Evolutionary conservation across 2,888 invertebrate species (phyloP).

Genomic region (Cetonia aurata): DNA sequence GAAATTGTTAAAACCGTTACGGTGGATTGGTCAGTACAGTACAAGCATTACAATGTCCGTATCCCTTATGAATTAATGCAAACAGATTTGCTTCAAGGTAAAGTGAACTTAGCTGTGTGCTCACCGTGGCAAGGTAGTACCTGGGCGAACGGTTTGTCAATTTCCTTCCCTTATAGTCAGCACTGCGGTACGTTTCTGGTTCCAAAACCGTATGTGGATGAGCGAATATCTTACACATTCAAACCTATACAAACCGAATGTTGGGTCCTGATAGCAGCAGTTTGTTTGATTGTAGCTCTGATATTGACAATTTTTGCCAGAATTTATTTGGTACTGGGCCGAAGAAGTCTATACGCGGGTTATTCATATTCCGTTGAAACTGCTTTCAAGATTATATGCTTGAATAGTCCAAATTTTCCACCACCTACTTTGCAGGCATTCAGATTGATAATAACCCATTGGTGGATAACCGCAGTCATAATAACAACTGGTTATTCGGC

Average conservation of each 20-base stretch:
- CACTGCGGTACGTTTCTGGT: conserved; percentile 51
- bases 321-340: conserved; percentile 28
- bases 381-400: conserved; percentile 28
- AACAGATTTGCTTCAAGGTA: conserved; percentile 30
- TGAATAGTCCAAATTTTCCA: conserved; percentile 35
- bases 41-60: conserved; percentile 4
- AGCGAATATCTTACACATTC: conserved; percentile 37
- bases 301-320: conserved; percentile 24
- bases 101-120: conserved; percentile 37
- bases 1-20: conserved; percentile 33
- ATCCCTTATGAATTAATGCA: conserved; percentile 19
- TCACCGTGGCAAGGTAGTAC: conserved; percentile 37
- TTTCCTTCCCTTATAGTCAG: conserved; percentile 48
- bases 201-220: conserved; percentile 47
- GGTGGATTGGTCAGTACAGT: conserved; percentile 32
- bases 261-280: conserved; percentile 25
- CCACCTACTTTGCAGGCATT: conserved; percentile 19
- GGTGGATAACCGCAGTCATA: conserved; percentile 42
- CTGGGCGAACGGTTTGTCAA: conserved; percentile 2
- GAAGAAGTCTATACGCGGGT: conserved; percentile 21
- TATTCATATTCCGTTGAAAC: conserved; percentile 21
- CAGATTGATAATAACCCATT: conserved; percentile 37
- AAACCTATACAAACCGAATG: conserved; percentile 30
- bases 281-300: conserved; percentile 19
- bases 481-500: conserved; percentile 42